Percentiles rank a stretch among this genome's conserved stretches.
phyloP scores from a whole-genome alignment of 1,140 invertebrate genomes.

The Bicyclus anynana region DNA sequence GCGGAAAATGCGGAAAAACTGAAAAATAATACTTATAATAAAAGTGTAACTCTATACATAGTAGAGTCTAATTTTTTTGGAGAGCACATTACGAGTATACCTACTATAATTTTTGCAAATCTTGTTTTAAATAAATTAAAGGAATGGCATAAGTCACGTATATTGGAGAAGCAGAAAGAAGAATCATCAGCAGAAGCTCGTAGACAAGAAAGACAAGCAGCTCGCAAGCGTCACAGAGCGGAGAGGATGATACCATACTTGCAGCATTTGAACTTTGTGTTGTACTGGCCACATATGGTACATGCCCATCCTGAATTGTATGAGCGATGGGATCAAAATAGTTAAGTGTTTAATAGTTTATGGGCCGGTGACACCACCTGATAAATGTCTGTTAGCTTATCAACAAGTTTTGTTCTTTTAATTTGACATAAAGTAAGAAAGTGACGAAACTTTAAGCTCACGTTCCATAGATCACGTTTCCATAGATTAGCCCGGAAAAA shows the following conservation, averaged over 20 bases:
- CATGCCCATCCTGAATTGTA: constrained; percentile 63
- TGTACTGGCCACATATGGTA: constrained; percentile 57
- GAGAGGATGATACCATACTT: constrained; percentile 55
- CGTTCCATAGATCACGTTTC: too few relatives aligned
- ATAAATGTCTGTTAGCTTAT: too few relatives aligned
- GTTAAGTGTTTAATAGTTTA: constrained; percentile 31
- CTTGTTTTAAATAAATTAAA: constrained; percentile 18
- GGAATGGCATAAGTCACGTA: constrained; percentile 43
- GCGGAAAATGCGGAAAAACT: too few relatives aligned
- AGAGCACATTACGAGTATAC: too few relatives aligned
- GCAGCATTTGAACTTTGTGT: constrained; percentile 52
- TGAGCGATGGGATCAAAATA: constrained; percentile 57
- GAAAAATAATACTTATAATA: too few relatives aligned
- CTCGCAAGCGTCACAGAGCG: constrained; percentile 56
- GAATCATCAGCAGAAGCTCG: background rate
- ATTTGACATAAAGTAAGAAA: too few relatives aligned
- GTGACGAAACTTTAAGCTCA: too few relatives aligned
- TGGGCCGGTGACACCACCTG: background rate
- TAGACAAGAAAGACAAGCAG: constrained; percentile 40
- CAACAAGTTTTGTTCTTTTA: too few relatives aligned
- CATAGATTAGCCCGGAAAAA: too few relatives aligned
- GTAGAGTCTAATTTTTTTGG: too few relatives aligned
- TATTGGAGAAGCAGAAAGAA: constrained; percentile 34
- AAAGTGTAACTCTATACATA: too few relatives aligned
- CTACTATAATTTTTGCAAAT: background rate